Evolutionary conservation across 2,113 vertebrate genomes (phyloP).

Genomic region (Planiliza haematocheilus): DNA sequence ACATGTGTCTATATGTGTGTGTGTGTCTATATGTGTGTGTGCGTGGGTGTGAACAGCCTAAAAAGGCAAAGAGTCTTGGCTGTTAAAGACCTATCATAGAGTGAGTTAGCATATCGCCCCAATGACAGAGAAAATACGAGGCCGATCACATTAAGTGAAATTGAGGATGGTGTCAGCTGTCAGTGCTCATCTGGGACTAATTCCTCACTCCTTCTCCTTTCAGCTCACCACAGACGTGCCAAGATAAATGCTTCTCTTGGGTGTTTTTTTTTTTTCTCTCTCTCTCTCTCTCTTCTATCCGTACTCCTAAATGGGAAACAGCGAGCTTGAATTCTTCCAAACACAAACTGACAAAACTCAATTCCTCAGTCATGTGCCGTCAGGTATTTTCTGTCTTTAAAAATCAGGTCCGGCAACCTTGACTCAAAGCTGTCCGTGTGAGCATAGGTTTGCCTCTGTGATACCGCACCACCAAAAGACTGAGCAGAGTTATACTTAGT

Average conservation of each 20-base stretch:
- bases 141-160: conserved; percentile 48
- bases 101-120: conserved; percentile 41
- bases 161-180: conserved; percentile 61
- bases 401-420: conserved; percentile 26
- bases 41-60: conserved; percentile 47
- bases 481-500: conserved; percentile 50
- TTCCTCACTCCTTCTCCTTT: conserved; percentile 50
- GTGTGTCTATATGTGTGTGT: neutral
- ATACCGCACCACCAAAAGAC: conserved; percentile 36
- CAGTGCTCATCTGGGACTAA: conserved; percentile 51
- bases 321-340: conserved; percentile 47
- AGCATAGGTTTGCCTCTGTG: conserved; percentile 30
- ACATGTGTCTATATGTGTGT: conserved; percentile 16
- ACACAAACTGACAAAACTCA: conserved; percentile 26
- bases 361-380: conserved; percentile 40
- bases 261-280: neutral
- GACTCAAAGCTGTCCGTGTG: conserved; percentile 29
- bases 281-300: conserved; percentile 13
- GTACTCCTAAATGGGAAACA: conserved; percentile 64
- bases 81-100: conserved; percentile 44
- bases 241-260: conserved; percentile 43
- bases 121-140: conserved; percentile 19
- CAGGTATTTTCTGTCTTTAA: conserved; percentile 30
- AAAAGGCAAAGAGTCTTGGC: conserved; percentile 63
- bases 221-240: conserved; percentile 45